These are phyloP conservation scores for Piaya cayana DNA, from an alignment of 2,113 vertebrate species.

Conservation along the genomic window DNA sequence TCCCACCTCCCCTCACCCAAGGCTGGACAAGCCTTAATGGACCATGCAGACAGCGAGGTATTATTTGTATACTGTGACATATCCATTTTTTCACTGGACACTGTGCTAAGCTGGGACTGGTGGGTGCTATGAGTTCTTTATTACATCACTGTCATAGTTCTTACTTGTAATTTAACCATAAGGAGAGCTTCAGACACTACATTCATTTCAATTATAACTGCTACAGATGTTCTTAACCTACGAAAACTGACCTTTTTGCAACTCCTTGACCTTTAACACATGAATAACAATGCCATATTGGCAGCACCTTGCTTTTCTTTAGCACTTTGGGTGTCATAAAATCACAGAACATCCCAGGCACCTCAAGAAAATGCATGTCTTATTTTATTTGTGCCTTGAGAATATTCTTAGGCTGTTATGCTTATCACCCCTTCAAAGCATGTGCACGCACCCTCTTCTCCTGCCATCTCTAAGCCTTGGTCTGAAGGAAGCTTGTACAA, in stretches of 20 bases:
- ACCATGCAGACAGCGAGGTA: not conserved
- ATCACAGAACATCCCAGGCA: not conserved
- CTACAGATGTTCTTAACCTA: not conserved
- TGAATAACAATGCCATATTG: not conserved
- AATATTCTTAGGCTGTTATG: not conserved
- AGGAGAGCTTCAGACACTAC: not conserved
- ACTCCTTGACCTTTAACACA: not conserved
- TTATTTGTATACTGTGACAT: not conserved
- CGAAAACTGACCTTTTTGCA: not conserved
- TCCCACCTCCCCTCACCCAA: not conserved
- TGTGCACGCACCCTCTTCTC: not conserved
- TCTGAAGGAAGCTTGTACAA: not conserved
- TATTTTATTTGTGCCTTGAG: conserved; percentile 4
- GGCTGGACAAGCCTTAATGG: not conserved
- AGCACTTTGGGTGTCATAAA: not conserved
- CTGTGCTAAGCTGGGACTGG: conserved; percentile 6
- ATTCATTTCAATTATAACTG: not conserved
- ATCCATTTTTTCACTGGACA: not conserved
- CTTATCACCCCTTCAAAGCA: not conserved
- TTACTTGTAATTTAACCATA: not conserved
- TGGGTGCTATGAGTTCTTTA: not conserved
- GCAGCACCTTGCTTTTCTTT: not conserved
- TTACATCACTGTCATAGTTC: not conserved
- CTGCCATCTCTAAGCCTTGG: not conserved
- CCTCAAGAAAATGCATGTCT: not conserved